These are phyloP conservation scores for Shargacucullia verbasci DNA, from an alignment of 2,888 invertebrate species.

Conservation along the genomic window DNA sequence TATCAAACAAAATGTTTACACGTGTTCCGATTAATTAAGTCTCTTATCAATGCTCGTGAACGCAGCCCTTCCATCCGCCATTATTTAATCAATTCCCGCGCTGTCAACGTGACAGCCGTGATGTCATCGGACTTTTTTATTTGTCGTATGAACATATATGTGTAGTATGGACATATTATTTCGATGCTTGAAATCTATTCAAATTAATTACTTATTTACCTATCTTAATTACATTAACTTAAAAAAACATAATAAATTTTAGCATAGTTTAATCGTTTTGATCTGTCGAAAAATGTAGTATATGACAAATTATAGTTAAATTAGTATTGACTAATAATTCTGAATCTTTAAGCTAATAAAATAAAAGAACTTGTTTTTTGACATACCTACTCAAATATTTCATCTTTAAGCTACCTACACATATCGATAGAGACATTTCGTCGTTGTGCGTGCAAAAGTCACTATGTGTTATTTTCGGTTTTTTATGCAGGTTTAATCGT, in stretches of 20 bases:
- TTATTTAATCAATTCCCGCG: constrained; percentile 75
- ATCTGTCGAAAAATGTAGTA: constrained; percentile 14
- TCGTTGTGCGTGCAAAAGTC: too few species aligned
- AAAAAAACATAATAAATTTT: constrained; percentile 16
- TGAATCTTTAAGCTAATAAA: constrained; percentile 29
- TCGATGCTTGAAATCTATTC: constrained; percentile 1
- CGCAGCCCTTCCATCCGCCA: constrained; percentile 66
- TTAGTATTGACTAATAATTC: constrained; percentile 36
- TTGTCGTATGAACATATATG: constrained; percentile 12
- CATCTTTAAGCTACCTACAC: not conserved
- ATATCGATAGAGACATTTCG: too few species aligned
- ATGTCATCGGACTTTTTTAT: constrained; percentile 52
- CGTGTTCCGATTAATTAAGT: constrained; percentile 82
- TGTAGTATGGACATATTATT: too few species aligned
- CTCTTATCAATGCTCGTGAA: constrained; percentile 77
- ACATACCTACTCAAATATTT: constrained; percentile 4
- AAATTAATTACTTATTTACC: constrained; percentile 8
- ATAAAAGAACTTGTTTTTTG: constrained; percentile 39
- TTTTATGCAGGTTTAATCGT: too few species aligned
- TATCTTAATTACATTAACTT: constrained; percentile 5
- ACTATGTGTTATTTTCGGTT: too few species aligned
- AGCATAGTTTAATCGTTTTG: constrained; percentile 16
- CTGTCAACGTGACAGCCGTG: constrained; percentile 68
- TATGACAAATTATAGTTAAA: constrained; percentile 18
- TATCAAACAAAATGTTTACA: constrained; percentile 84